Evolutionary conservation across 1,140 invertebrate species (phyloP).

Genomic region (Lasaia peninsularis): DNA sequence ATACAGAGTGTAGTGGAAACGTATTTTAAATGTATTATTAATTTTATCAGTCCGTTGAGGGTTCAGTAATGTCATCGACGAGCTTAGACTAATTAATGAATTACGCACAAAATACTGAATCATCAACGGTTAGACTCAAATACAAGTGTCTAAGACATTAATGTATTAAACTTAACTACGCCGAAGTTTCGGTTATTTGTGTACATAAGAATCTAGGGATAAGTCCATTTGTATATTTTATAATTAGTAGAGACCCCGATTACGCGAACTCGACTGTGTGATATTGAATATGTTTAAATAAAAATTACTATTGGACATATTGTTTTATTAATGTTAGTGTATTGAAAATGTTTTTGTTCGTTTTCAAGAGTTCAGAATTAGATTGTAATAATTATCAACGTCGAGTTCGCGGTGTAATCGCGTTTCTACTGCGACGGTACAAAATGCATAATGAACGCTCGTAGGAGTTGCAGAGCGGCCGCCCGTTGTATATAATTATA

Average conservation of each 20-base stretch:
- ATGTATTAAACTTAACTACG: conserved; percentile 11
- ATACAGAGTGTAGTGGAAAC: conserved; percentile 5
- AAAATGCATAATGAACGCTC: conserved; percentile 39
- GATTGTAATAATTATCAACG: neutral
- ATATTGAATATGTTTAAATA: conserved; percentile 7
- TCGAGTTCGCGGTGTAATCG: conserved; percentile 41
- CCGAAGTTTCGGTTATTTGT: conserved; percentile 22
- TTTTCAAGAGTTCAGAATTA: neutral
- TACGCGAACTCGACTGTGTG: conserved; percentile 35
- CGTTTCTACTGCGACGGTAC: conserved; percentile 49
- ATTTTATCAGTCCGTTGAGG: conserved; percentile 1
- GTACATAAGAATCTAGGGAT: conserved; percentile 44
- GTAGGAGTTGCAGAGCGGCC: conserved; percentile 11
- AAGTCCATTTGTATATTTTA: conserved; percentile 51
- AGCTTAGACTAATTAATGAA: neutral
- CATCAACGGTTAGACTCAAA: neutral
- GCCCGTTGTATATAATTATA: conserved; percentile 30
- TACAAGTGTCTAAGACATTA: conserved; percentile 13
- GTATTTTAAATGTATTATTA: conserved; percentile 12
- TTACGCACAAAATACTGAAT: conserved; percentile 2
- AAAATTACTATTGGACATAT: neutral
- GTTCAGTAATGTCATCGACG: conserved; percentile 3
- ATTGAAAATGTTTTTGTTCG: neutral
- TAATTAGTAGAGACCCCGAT: conserved; percentile 50
- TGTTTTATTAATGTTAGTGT: neutral